Base-by-base conservation (phyloP, 2,797 vertebrate genomes). In the Setipinna tenuifilis region DNA sequence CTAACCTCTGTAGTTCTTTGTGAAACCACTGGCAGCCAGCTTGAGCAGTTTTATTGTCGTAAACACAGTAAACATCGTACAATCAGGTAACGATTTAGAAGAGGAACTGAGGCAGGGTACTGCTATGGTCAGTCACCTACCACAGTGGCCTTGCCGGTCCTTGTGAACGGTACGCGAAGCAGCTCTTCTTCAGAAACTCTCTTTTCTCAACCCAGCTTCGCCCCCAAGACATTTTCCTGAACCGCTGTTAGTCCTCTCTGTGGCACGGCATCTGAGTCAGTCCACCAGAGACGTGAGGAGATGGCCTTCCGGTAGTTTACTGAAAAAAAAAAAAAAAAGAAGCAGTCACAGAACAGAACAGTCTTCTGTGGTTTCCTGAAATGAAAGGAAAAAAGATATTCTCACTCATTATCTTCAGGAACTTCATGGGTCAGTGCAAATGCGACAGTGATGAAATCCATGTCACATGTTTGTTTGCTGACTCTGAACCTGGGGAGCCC, bases 161-260 rank as follows among this genome's bases (percentile, higher is more conserved):
- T 19, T 11, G 17, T 78, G 17, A 78, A 21, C 7, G 10, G n/a
- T 23, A 75, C 68, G 17, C 41, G 16, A 75, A 44, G 17, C 0
- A 4, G 35, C 19, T 21, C 41, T 19, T 75, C 41, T 41, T 41
- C 35, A 5, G 71, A 31, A 78, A 6, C 10, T 17, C 17, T 78
- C 31, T 78, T 31, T 44, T 78, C 71, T 44, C 31, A 78, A 44
- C 71, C 71, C 31, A 2, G 71, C 41, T 19, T 78, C 0, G 71
- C 71, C 71, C 71, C 41, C 41, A 19, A 78, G 71, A 78, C 71
- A 78, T 78, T 78, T 78, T 78, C 71, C 71, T 78, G 71, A 78
- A 44, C 71, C 31, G 4, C 44, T 78, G 31, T 78, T 78, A 21
- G 71, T 41, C 31, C 71, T 25, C 71, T 78, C 31, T 17, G 9